Evolutionary conservation across 2,113 vertebrate species (phyloP), one percentile per base, ranked within the genome.

Genomic region (Ellobius talpinus): DNA sequence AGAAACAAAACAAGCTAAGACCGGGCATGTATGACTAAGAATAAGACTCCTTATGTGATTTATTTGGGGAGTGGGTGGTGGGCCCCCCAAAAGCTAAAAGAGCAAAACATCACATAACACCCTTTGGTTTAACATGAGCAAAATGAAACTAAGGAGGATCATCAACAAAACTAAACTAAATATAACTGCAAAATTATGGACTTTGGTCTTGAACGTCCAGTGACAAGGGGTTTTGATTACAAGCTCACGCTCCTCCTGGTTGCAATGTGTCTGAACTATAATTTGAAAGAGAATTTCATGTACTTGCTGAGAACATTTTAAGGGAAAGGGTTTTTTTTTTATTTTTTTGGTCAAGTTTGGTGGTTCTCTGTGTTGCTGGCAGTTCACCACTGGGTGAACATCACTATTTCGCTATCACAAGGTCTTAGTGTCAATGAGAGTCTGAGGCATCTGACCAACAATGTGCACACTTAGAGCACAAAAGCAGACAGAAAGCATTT

Each of bases 221-320:
- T 70, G n/a, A 66, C 13, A 77, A 19, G 39, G n/a, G 1, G 70
- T 89, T 89, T 78, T 87, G 39, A 78, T 36, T 68, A n/a, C 31
- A 63, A 85, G 68, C 52, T 89, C 31, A 65, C n/a, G 72, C 55
- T 89, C 63, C 52, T 94, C 70, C 65, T 70, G 33, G 70, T 78
- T 95, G 87, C 45, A 90, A 5, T 61, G 14, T 92, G 33, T 68
- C 93, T 90, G n/a, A 85, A 68, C 76, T 90, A 87, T 90, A 90
- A 90, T 73, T 70, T 66, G 39, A 93, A 95, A 82, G 63, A 89
- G 23, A 65, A 81, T 87, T 92, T 87, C 26, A 14, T 9, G 50
- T 82, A 5, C 47, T 87, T 8, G 31, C 9, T 16, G 9, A 65
- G 52, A 95, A 93, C 86, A 52, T 70, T 58, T 52, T 72, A 95